Evolutionary conservation across 2,888 invertebrate species (phyloP), one percentile per base, ranked within the genome.

Genomic region (Cerastis leucographa): DNA sequence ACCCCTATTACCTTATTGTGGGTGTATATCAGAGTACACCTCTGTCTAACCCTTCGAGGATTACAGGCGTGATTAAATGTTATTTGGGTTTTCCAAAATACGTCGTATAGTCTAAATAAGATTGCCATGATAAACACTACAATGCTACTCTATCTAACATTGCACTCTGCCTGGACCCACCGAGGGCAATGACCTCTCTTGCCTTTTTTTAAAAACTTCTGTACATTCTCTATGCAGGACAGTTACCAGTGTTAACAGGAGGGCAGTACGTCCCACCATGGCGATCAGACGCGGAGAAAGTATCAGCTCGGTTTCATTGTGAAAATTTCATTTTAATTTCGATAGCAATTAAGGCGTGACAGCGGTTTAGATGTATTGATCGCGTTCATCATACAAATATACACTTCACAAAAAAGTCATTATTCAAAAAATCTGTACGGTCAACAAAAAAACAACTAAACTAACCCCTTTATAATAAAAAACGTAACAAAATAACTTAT

Each of bases 401-500:
- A 40, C 14, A 51, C 14, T 40, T 3, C 9, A 59, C 35, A 5
- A 61, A 54, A 71, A 46, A 29, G 17, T 14, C n/a, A 40, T n/a
- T 17, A 46, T 49, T 44, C 9, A 64, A 70, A 71, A 59, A 80
- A 79, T 59, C 56, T 5, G 56, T 7, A 6, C 17, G 1, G 49
- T 46, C 66, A 72, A 29, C 64, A 68, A 67, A 81, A 83, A 78
- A 70, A 85, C 81, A 82, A 84, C 42, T 71, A 72, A 66, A n/a
- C 11, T 42, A 71, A 65, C 29, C 12, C 19, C 25, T 76, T 76
- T 69, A 77, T 17, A 22, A 61, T 56, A 64, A 62, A 81, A 76
- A 69, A 77, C 70, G 80, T 56, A 81, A 79, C 80, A 88, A 85
- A 87, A 83, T 87, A 90, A 89, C 83, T 88, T 89, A 90, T 88